Percentiles rank a stretch among this genome's conserved stretches.
phyloP scores from a whole-genome alignment of 2,113 vertebrate genomes.

The Lutjanus erythropterus region DNA sequence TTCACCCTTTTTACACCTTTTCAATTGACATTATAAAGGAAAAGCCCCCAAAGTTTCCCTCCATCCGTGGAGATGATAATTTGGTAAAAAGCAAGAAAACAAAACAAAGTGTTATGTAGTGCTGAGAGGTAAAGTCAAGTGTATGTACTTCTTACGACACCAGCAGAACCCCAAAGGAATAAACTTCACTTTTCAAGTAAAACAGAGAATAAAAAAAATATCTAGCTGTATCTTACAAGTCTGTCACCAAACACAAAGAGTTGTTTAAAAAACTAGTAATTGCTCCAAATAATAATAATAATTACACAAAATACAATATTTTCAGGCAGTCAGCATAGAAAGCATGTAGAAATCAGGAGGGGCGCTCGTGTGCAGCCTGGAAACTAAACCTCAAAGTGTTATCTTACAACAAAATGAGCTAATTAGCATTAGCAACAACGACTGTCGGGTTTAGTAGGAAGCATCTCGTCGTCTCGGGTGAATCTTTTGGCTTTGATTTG shows the following conservation, averaged over 20 bases:
- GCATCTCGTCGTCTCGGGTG: neutral
- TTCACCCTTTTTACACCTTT: conserved; percentile 26
- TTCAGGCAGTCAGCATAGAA: conserved; percentile 34
- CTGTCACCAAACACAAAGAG: conserved; percentile 42
- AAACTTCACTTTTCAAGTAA: conserved; percentile 67
- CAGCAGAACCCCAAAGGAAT: conserved; percentile 46
- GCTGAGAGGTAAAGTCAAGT: conserved; percentile 32
- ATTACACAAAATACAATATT: conserved; percentile 44
- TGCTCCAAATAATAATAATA: conserved; percentile 34
- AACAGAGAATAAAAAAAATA: conserved; percentile 53
- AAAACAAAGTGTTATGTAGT: conserved; percentile 10
- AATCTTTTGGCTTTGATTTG: conserved; percentile 39
- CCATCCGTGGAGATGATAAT: conserved; percentile 18
- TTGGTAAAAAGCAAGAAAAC: conserved; percentile 50
- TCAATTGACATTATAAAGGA: conserved; percentile 32
- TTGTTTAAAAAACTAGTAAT: conserved; percentile 37
- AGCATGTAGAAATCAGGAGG: conserved; percentile 11
- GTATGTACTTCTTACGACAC: conserved; percentile 18
- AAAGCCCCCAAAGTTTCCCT: conserved; percentile 1
- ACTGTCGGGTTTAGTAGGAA: neutral
- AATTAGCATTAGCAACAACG: conserved; percentile 33
- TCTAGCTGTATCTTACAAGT: conserved; percentile 34
- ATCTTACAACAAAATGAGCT: conserved; percentile 16
- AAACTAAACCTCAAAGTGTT: conserved; percentile 9
- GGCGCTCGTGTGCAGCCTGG: conserved; percentile 7